Conservation (phyloP, 2,888 invertebrate genomes). For the Caenorhabditis becei region DNA sequence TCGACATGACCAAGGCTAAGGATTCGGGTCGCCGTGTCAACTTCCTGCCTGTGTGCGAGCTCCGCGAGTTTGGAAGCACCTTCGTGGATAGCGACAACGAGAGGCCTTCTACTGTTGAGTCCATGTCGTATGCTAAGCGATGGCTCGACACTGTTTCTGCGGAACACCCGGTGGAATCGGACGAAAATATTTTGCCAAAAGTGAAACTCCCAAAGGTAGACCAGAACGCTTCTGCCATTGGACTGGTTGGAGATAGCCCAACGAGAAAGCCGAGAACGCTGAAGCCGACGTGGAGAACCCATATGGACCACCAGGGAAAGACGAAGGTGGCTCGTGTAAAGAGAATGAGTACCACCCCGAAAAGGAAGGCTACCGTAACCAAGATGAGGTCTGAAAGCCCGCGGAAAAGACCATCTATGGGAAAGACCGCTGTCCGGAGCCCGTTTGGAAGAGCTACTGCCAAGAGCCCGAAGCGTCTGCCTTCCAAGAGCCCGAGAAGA, state of each 20-base stretch:
- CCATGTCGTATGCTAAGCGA: not conserved
- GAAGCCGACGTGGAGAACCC: too few relatives aligned
- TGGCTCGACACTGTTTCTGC: not conserved
- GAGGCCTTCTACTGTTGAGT: not conserved
- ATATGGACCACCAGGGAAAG: too few relatives aligned
- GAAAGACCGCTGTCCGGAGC: too few relatives aligned
- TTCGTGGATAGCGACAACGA: not conserved
- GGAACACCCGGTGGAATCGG: not conserved
- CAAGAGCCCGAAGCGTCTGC: not conserved
- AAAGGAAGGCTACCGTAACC: not conserved
- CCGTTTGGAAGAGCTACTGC: too few relatives aligned
- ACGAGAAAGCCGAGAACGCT: too few relatives aligned
- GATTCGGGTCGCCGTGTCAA: not conserved
- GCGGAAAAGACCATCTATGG: not conserved
- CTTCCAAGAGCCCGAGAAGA: not conserved
- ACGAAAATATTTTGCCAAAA: not conserved
- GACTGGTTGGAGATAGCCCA: too few relatives aligned
- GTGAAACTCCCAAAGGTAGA: not conserved
- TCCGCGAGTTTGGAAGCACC: not conserved
- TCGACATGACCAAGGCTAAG: constrained; percentile 6
- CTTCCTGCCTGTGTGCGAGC: not conserved
- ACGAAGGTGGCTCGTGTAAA: too few relatives aligned
- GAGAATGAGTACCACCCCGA: not conserved
- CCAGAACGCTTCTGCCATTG: too few relatives aligned
- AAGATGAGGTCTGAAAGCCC: not conserved